Conservation (phyloP, 2,888 invertebrate genomes). For the Eristalis arbustorum region DNA sequence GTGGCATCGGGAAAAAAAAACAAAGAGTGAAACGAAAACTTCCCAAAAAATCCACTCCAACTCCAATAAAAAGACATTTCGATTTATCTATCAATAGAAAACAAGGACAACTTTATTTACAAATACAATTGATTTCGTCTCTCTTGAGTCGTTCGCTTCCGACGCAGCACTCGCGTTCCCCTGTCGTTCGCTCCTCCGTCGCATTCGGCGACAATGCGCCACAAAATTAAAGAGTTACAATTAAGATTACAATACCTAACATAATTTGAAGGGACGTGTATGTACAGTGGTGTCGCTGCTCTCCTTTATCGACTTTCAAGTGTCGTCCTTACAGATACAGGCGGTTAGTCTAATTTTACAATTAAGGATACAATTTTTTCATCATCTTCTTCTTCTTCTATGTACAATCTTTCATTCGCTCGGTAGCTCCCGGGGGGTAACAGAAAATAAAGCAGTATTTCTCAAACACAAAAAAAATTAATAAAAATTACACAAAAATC, state of each 20-base stretch:
- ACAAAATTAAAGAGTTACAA: too few species aligned
- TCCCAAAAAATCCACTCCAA: not conserved
- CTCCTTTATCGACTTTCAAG: not conserved
- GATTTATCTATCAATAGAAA: conserved; percentile 61
- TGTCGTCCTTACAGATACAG: not conserved
- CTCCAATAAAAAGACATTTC: not conserved
- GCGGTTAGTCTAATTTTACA: not conserved
- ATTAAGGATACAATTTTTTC: not conserved
- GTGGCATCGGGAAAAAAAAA: not conserved
- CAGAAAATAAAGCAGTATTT: not conserved
- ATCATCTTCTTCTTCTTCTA: not conserved
- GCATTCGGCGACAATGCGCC: too few species aligned
- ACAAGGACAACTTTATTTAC: conserved; percentile 66
- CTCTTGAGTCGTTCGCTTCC: not conserved
- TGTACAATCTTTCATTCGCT: not conserved
- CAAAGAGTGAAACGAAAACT: not conserved
- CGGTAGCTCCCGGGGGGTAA: not conserved
- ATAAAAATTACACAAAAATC: too few species aligned
- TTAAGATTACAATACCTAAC: too few species aligned
- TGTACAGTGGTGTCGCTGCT: not conserved
- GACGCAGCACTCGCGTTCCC: not conserved
- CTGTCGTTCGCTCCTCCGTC: not conserved
- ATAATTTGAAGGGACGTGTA: not conserved
- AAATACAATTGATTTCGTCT: conserved; percentile 28
- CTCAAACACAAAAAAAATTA: not conserved